Evolutionary conservation across 2,113 vertebrate species (phyloP).

Genomic region (Varanus salvator): DNA sequence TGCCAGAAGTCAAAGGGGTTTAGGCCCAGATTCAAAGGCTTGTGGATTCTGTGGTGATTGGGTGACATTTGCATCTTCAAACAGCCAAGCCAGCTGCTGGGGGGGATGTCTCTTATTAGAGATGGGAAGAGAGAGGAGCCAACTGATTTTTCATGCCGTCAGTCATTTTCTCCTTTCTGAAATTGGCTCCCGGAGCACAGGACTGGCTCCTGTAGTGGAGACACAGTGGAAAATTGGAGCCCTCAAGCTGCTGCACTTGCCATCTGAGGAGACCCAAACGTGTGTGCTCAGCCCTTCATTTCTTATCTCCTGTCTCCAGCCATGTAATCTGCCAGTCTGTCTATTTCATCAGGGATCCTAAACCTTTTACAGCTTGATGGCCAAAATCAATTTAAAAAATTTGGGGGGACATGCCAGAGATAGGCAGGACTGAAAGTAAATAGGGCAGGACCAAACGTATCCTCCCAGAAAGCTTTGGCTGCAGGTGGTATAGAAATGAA

Average conservation of each 20-base stretch:
- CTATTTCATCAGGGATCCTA: too few species aligned
- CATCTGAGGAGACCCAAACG: not conserved
- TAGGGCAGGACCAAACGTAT: too few species aligned
- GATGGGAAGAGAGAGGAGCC: not conserved
- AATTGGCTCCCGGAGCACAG: conserved; percentile 6
- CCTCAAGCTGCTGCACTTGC: not conserved
- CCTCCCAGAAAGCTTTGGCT: too few species aligned
- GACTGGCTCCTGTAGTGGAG: not conserved
- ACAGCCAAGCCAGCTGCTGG: conserved; percentile 19
- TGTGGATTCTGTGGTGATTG: conserved; percentile 13
- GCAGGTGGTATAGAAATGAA: too few species aligned
- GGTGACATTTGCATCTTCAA: not conserved
- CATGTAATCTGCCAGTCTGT: too few species aligned
- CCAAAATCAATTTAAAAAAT: too few species aligned
- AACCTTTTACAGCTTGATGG: too few species aligned
- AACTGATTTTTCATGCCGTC: not conserved
- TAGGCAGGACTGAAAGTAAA: too few species aligned
- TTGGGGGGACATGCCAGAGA: too few species aligned
- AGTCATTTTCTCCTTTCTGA: not conserved
- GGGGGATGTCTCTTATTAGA: conserved; percentile 4
- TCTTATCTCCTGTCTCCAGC: too few species aligned
- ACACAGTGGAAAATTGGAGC: not conserved
- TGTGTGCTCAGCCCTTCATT: not conserved
- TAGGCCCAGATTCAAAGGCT: conserved; percentile 20
- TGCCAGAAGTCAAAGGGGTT: conserved; percentile 13